Conservation (phyloP, 2,113 vertebrate species). For the human (Homo sapiens) region GRCh38 chr12:38869001-38869500, state of each 20-base stretch:
- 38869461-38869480: not conserved
- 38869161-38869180: constrained; percentile 33
- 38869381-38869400: not conserved
- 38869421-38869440: not conserved
- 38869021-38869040: constrained; percentile 29
- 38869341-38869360: not conserved
- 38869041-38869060: not conserved
- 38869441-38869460: not conserved
- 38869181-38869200: constrained; percentile 40
- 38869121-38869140: constrained; percentile 3
- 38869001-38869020: not conserved
- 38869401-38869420: not conserved
- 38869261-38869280: not conserved
- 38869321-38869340: not conserved
- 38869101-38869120: not conserved
- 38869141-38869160: not conserved
- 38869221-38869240: not conserved
- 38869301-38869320: not conserved
- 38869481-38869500: not conserved
- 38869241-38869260: not conserved
- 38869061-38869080: constrained; percentile 32
- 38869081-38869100: not conserved
- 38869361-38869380: not conserved
- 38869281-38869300: not conserved
- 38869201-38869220: not conserved